phyloP scores from a whole-genome alignment of 2,888 invertebrate species.

The Junonia oenone region DNA sequence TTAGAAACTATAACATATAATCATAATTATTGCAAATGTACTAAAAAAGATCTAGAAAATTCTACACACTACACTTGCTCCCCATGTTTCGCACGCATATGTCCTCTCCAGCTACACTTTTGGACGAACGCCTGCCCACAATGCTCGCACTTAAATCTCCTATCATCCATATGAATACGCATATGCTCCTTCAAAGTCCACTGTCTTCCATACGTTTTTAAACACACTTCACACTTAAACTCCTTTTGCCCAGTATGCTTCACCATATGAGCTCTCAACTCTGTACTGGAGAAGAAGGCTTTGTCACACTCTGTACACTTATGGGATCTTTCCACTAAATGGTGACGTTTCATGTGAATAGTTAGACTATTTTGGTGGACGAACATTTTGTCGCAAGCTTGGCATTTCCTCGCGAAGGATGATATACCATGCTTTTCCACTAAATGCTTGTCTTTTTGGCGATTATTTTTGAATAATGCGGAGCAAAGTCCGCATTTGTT shows the following conservation, averaged over 20 bases:
- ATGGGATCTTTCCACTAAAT: conserved; percentile 46
- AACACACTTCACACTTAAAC: conserved; percentile 44
- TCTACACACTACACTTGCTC: conserved; percentile 1
- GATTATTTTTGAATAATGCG: conserved; percentile 45
- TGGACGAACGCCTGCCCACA: conserved; percentile 36
- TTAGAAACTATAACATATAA: too few relatives aligned
- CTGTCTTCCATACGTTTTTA: conserved; percentile 42
- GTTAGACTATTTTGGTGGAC: conserved; percentile 38
- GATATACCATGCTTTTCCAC: conserved; percentile 30
- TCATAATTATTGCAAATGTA: neutral
- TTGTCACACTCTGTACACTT: conserved; percentile 48
- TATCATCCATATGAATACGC: conserved; percentile 34
- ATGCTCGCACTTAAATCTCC: conserved; percentile 31
- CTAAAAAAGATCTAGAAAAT: neutral
- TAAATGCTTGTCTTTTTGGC: conserved; percentile 34
- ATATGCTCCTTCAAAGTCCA: conserved; percentile 30
- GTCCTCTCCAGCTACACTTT: conserved; percentile 34
- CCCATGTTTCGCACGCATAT: conserved; percentile 31
- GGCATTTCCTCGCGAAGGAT: conserved; percentile 38
- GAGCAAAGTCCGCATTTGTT: conserved; percentile 50
- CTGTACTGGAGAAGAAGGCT: conserved; percentile 44
- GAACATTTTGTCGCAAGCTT: conserved; percentile 47
- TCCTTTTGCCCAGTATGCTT: conserved; percentile 42
- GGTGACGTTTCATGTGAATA: conserved; percentile 47
- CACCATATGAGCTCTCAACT: conserved; percentile 42